Base-by-base conservation (phyloP, 2,888 invertebrate species). In the Andricus quercusramuli region DNA sequence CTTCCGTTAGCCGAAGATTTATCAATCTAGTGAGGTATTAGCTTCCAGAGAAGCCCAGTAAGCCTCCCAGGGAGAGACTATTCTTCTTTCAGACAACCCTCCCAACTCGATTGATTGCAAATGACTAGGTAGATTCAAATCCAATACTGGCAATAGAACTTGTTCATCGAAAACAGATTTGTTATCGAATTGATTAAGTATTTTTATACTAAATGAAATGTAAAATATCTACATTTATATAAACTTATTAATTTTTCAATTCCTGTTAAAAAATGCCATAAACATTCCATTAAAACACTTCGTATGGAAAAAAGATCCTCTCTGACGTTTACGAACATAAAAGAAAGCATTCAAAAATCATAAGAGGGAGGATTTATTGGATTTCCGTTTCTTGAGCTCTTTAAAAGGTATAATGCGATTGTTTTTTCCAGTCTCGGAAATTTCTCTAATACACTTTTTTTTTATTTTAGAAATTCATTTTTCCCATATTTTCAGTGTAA, bases 401-500 rank as follows among this genome's bases (percentile, higher is more conserved):
- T 68, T 68, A 68, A 68, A 44, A 68, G 22, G 22, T 22, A 68
- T 22, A 44, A 68, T 22, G 13, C 67, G 25, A 68, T 68, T 68
- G 22, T 41, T 41, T 25, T 15, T 22, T 66, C 66, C 17, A 13
- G n/a, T n/a, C n/a, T 20, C 11, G 11, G 37, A 37, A 68, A 68
- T 44, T 44, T 41, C 22, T 41, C 22, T 15, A 22, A 2, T 44
- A 77, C 70, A 77, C 77, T 82, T 78, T 82, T 80, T 81, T 79
- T 78, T 80, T 83, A 80, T 82, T 83, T 66, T 9, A 17, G 2
- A 6, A 79, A 81, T 83, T 81, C 76, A 81, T 68, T 79, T 70
- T 81, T 32, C 22, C 67, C 37, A 51, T 25, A 80, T 74, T 47
- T 80, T 67, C 77, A 67, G 76, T 68, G 80, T 82, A 80, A 83